phyloP scores from a whole-genome alignment of 2,797 vertebrate genomes.

The Diglossa cyanea region DNA sequence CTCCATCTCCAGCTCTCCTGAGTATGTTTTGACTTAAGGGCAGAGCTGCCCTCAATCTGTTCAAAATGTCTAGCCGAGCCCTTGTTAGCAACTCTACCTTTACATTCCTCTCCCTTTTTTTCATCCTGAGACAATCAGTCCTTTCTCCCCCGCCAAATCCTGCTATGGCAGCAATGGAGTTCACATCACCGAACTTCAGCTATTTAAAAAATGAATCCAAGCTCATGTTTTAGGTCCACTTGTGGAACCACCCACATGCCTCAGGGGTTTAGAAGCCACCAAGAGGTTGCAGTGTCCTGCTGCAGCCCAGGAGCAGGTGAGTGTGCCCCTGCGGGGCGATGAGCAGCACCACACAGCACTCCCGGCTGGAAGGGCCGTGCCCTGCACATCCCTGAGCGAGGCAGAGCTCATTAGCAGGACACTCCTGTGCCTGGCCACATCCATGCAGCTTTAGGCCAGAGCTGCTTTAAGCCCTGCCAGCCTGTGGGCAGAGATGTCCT shows the following conservation, averaged over 20 bases:
- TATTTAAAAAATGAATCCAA: background rate
- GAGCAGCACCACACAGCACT: background rate
- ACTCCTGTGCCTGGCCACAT: background rate
- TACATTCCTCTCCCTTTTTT: background rate
- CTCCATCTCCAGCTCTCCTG: background rate
- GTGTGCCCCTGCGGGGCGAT: fast-evolving
- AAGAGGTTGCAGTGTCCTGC: background rate
- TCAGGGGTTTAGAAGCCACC: background rate
- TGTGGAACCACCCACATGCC: background rate
- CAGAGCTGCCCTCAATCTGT: background rate
- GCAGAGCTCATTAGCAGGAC: background rate
- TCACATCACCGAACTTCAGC: background rate
- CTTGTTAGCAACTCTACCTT: background rate
- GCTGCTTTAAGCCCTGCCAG: background rate
- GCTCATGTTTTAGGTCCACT: background rate
- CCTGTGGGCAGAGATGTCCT: fast-evolving
- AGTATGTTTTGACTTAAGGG: background rate
- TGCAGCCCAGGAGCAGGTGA: background rate
- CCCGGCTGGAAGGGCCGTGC: background rate
- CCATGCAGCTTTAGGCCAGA: background rate
- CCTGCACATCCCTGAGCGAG: background rate
- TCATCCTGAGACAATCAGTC: background rate
- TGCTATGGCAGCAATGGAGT: background rate
- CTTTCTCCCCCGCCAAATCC: background rate
- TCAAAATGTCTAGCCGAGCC: background rate